Percentiles rank a stretch among this genome's conserved stretches.
These are phyloP conservation scores for Stenodema calcarata DNA, from an alignment of 2,888 invertebrate species.

Conservation along the genomic window DNA sequence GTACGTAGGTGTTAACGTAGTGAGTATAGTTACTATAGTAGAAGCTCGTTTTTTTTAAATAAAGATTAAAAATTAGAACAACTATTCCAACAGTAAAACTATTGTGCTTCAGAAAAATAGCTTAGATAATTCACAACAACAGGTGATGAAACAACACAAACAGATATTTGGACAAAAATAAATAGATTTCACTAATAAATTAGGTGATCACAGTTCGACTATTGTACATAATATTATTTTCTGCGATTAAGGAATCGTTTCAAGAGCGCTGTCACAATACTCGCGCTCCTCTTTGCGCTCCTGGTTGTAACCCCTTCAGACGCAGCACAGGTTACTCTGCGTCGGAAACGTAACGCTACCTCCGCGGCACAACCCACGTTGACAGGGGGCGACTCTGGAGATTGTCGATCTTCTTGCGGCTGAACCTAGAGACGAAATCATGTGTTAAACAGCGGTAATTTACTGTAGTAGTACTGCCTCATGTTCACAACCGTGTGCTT, in stretches of 20 bases:
- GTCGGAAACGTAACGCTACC: constrained; percentile 42
- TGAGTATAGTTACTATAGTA: background rate
- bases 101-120: background rate
- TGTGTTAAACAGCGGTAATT: too few relatives aligned
- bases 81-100: background rate
- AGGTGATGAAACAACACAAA: background rate
- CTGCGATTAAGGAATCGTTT: too few relatives aligned
- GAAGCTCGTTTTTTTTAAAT: background rate
- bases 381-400: constrained; percentile 46
- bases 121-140: background rate
- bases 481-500: too few relatives aligned
- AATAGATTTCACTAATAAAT: background rate
- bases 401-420: constrained; percentile 28
- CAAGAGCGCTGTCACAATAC: background rate
- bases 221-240: background rate
- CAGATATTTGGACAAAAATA: background rate
- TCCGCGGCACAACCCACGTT: constrained; percentile 46
- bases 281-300: background rate
- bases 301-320: background rate
- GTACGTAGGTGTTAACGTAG: background rate
- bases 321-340: constrained; percentile 6
- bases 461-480: too few relatives aligned
- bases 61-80: background rate
- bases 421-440: background rate
- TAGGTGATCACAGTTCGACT: constrained; percentile 7